Conservation (phyloP, 2,888 invertebrate species). For the Stramonita haemastoma region DNA sequence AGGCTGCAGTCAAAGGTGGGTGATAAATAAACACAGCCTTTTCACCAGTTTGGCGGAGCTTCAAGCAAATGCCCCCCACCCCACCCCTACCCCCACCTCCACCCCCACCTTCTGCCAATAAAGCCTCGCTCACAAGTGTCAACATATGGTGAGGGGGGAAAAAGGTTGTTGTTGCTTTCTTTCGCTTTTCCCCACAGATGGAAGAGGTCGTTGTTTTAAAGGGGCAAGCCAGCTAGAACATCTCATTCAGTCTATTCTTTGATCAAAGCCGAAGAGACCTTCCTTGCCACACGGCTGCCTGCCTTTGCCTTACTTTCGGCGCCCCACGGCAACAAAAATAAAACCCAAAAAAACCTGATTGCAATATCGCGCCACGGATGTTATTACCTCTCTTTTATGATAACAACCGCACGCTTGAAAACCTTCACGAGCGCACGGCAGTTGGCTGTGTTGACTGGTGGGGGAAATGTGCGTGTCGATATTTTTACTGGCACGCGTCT, state of each 20-base stretch:
- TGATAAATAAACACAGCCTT: no score
- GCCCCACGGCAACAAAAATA: neutral
- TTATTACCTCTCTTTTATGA: constrained; percentile 7
- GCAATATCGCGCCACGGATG: neutral
- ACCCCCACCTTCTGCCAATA: no score
- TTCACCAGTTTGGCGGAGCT: no score
- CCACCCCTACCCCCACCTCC: no score
- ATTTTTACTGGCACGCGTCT: neutral
- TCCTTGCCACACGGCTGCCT: neutral
- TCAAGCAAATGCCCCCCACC: no score
- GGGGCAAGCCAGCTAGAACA: neutral
- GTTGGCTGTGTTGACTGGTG: neutral
- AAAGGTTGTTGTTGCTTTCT: neutral
- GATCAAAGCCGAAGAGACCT: neutral
- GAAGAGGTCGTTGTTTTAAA: neutral
- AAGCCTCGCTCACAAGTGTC: no score
- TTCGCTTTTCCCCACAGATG: no score
- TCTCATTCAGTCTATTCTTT: neutral
- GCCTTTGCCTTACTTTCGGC: neutral
- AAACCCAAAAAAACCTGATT: no score
- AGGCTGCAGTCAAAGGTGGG: no score
- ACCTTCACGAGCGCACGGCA: neutral
- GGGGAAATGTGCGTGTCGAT: neutral
- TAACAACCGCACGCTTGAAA: neutral
- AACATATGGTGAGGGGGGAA: neutral